Base-by-base conservation (phyloP, 2,113 vertebrate genomes). In the Podarcis muralis region DNA sequence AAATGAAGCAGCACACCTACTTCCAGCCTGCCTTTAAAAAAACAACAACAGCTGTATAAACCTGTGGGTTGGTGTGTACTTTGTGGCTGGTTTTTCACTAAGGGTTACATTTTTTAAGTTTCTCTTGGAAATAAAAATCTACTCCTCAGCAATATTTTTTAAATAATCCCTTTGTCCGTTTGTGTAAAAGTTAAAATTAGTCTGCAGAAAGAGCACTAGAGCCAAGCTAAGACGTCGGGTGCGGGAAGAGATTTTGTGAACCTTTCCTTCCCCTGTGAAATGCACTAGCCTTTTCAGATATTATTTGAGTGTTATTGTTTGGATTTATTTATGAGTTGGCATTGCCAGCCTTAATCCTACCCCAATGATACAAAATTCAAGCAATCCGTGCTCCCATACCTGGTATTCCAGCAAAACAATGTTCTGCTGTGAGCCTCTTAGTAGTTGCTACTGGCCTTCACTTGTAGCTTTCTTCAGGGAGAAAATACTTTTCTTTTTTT, bases 51-150 rank as follows among this genome's bases (percentile, higher is more conserved):
- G 91, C 89, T 95, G 85, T 91, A 90, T 87, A 88, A 94, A 91
- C 84, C 87, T 88, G 20, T 68, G 74, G 40, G 85, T 87, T 86
- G 87, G 53, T 30, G 27, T 59, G 71, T 81, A n/a, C 9, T 87
- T 86, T 57, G 3, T 40, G 35, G 59, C 81, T 90, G 62, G 78
- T 91, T 81, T 91, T 3, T 62, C 77, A 0, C 89, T 0, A 62
- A 62, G 83, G 30, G 35, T 92, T 84, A 83, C 87, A 89, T 37
- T 78, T 37, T 82, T 82, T 11, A 84, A 87, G 72, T 20, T 95
- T 82, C 78, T 89, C 85, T 93, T 95, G 86, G 91, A 93, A 93
- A 74, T 2, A 65, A 95, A 92, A 69, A 25, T 43, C 68, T 22
- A 83, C 37, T 84, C 23, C 30, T 84, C 92, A 92, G 90, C 81